Base-by-base conservation (phyloP, 2,113 vertebrate species). In the Mola mola region DNA sequence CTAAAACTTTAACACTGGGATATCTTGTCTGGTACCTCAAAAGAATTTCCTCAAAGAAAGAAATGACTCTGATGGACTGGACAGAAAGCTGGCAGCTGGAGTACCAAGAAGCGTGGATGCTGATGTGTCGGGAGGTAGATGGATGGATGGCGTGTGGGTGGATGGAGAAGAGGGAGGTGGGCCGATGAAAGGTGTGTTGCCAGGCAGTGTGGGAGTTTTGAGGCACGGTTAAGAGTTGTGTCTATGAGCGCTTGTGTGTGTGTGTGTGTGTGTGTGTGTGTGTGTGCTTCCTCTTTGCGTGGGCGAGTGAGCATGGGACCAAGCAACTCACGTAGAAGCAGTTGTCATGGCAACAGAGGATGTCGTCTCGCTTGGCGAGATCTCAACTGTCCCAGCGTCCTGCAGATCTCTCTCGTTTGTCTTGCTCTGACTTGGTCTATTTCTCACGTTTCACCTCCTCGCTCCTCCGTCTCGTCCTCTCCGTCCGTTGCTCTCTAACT, bases 321-420 rank as follows among this genome's bases (percentile, higher is more conserved):
- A 31, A 85, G 37, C 66, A 34, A 66, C 84, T 86, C 74, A 74
- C 49, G 31, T 71, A 50, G 77, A 86, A 75, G 73, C 73, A 75
- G 89, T 89, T 83, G 84, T 83, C 89, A 90, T 90, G 65, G 89
- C 83, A 90, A 88, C 86, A 86, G 81, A 84, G 74, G 73, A 83
- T 64, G 79, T 87, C 81, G 38, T 88, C 77, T 84, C 17, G 20
- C 53, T 78, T 62, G 10, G 34, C 53, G 64, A 77, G 64, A 83
- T 82, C 67, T 74, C 51, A 64, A 71, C 55, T 79, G 71, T 84
- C 82, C 79, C 68, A 79, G 72, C 84, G 79, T 85, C 72, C 58
- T 19, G 29, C 72, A 78, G 73, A 72, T 68, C 12, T 68, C 12
- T 63, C 25, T 50, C 4, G 0, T 37, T 34, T 24, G 28, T 57